Conservation (phyloP, 2,113 vertebrate genomes). For the Camelus dromedarius region DNA sequence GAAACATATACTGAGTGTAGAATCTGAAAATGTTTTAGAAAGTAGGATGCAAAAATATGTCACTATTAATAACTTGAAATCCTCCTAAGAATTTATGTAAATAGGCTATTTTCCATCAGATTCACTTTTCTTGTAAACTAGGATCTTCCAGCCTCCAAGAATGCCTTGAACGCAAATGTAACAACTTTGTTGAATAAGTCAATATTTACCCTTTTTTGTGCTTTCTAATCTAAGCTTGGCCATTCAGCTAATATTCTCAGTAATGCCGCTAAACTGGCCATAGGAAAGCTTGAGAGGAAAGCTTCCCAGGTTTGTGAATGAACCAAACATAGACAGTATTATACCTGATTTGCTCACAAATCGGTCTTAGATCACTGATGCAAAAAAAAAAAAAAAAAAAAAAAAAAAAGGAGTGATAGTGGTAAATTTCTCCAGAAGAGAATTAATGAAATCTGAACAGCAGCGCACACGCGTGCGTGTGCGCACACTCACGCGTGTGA, state of each 20-base stretch:
- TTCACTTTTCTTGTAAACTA: neutral
- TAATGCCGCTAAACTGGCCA: neutral
- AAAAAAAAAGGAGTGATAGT: neutral
- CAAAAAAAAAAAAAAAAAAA: neutral
- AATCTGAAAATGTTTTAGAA: constrained; percentile 41
- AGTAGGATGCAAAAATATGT: neutral
- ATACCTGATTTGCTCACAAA: neutral
- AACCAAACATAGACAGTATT: neutral
- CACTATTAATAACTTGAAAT: neutral
- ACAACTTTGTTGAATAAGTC: neutral
- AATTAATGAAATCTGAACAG: constrained; percentile 16
- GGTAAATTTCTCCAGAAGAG: constrained; percentile 7
- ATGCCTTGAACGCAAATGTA: neutral
- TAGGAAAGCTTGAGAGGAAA: neutral
- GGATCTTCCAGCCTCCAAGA: neutral
- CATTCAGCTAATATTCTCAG: neutral
- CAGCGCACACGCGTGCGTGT: neutral
- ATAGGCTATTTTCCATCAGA: constrained; percentile 45
- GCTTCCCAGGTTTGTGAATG: neutral
- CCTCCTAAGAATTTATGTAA: constrained; percentile 47
- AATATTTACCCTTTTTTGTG: neutral
- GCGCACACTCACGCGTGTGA: no score
- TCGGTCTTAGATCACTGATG: neutral
- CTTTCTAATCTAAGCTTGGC: constrained; percentile 36
- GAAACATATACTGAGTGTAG: neutral